Base-by-base conservation (phyloP, 1,140 invertebrate genomes). In the Zaprionus tsacasi region DNA sequence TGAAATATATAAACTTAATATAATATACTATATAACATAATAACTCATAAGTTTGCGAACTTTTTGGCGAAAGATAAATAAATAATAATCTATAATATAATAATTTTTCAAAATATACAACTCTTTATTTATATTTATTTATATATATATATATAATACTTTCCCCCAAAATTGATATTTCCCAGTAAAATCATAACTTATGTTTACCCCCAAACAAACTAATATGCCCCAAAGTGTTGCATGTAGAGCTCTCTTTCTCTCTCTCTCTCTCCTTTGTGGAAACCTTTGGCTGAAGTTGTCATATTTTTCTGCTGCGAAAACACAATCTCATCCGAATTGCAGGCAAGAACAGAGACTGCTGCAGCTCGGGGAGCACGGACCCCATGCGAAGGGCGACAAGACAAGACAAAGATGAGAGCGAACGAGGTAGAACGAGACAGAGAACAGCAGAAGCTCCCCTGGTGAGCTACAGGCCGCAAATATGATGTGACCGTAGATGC, bases 301-400 rank as follows among this genome's bases (percentile, higher is more conserved):
- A 74, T 69, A 61, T 63, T 63, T 69, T 17, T 21, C 70, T 21
- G 48, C 52, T 59, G 63, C 27, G 33, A 78, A 81, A 56, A 59
- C 70, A 74, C 70, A 74, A 70, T 70, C 66, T 75, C 61, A 78
- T 25, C 60, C 63, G 58, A 81, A 80, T 80, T 81, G 78, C 67
- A 64, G 65, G 48, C 59, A 57, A 64, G 17, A 63, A 57, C 4
- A 15, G 17, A 59, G 35, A 52, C 50, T 57, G 57, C 58, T 30
- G 27, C 27, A 21, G 50, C 21, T 43, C 30, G 27, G 38, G 33
- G 56, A 52, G 36, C 35, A 11, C 21, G 15, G 36, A 40, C n/a
- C 52, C 52, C 52, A 52, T 52, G 25, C 38, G 6, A n/a, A n/a
- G n/a, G 52, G 52, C 21, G 30, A 54, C 6, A 45, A 45, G 25